Base-by-base conservation (phyloP, 2,797 vertebrate species). In the Fundulus diaphanus region DNA sequence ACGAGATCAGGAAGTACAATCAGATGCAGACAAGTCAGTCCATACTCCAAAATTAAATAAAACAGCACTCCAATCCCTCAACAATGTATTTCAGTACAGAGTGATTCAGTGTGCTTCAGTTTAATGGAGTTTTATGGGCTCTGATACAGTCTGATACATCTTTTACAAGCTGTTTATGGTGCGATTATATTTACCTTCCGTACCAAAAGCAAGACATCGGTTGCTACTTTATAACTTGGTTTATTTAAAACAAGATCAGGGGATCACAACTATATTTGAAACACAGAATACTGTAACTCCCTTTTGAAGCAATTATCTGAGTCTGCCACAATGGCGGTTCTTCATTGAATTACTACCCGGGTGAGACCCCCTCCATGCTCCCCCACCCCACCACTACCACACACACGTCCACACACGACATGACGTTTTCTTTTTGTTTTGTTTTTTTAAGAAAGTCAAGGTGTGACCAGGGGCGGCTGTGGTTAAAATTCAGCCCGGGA, bases 1-100 rank as follows among this genome's bases (percentile, higher is more conserved):
- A 65, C 61, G 35, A 65, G 61, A 65, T 20, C 35, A 65, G 61
- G 20, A 65, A 65, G 61, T 65, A 24, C 37, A 37, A 65, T 65
- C 61, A 40, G 61, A 65, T 12, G 35, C 33, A 37, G 33, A 65
- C 20, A 37, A 65, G 9, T 37, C 35, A 37, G 35, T 37, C 57
- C 13, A 33, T 31, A 33, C 16, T 61, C 31, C 18, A 61, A 61
- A 11, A 61, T 61, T 35, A 8, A 61, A 61, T 22, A 61, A 33
- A 29, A 18, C 20, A 35, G 1, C 57, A 35, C 7, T 61, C 7
- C 57, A 35, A 31, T 61, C 31, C 15, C 57, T 61, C 3, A 22
- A 3, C 16, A 49, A 16, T 18, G 18, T 16, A 16, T 20, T 18
- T 49, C 15, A 18, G 18, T 49, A 49, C 18, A 33, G 31, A 35